Conservation (phyloP, 2,797 vertebrate species). For the Urocyon cinereoargenteus region DNA sequence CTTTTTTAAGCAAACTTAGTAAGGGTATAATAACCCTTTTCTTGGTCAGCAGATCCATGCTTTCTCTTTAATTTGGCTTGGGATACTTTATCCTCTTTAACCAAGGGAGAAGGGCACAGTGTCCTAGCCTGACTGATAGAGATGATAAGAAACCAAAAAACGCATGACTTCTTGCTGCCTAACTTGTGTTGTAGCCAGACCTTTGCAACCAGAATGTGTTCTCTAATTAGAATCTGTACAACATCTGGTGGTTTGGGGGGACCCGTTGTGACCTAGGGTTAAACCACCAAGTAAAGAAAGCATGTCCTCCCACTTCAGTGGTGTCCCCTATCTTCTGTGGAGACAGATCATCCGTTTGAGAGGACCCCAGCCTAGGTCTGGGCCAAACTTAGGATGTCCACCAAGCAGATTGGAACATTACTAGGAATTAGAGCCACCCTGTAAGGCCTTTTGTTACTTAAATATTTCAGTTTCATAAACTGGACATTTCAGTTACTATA, state of each 20-base stretch:
- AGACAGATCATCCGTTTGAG: not conserved
- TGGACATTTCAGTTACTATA: not conserved
- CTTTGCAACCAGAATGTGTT: not conserved
- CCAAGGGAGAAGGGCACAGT: not conserved
- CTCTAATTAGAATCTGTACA: constrained; percentile 5
- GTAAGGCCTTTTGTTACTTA: not conserved
- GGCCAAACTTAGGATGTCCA: not conserved
- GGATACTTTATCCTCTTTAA: not conserved
- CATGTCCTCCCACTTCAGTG: not conserved
- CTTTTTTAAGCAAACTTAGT: constrained; percentile 40
- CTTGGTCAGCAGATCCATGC: not conserved
- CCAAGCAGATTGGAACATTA: not conserved
- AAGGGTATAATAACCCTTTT: not conserved
- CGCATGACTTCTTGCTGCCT: not conserved
- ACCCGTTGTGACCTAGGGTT: not conserved
- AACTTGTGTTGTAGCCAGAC: not conserved
- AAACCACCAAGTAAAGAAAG: not conserved
- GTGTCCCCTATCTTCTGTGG: not conserved
- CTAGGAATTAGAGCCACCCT: not conserved
- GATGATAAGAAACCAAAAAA: not conserved
- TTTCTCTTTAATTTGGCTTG: constrained; percentile 37
- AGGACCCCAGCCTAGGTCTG: not conserved
- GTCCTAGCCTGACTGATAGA: not conserved
- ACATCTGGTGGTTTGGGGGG: not conserved
- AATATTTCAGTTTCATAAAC: not conserved